A percentile compares a stretch with the other conserved stretches of the same genome.
Conservation (phyloP, 2,113 vertebrate genomes). For the Acanthochromis polyacanthus region DNA sequence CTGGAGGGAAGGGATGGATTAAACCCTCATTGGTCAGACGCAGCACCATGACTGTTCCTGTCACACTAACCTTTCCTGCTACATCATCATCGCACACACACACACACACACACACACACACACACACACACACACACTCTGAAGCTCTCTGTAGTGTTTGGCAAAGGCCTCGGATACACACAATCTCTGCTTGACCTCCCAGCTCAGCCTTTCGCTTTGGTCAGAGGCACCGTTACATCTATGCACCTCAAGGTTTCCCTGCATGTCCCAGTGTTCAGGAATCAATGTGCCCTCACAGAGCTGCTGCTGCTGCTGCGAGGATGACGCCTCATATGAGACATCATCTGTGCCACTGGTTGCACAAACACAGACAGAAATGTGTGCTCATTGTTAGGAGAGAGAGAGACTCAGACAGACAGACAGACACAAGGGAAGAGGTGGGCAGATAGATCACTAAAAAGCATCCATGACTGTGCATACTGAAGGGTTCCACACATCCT, state of each 20-base stretch:
- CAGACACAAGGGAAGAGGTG: conserved; percentile 38
- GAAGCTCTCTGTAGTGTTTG: neutral
- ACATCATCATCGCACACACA: conserved; percentile 28
- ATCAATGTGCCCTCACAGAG: conserved; percentile 47
- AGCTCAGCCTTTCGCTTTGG: conserved; percentile 29
- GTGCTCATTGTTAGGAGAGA: conserved; percentile 18
- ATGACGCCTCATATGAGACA: conserved; percentile 54
- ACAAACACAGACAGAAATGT: conserved; percentile 45
- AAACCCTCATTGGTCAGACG: conserved; percentile 42
- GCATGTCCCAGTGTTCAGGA: conserved; percentile 34
- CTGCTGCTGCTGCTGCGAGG: conserved; percentile 34
- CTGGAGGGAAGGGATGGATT: conserved; percentile 25
- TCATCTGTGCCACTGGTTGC: conserved; percentile 74
- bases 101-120: no score
- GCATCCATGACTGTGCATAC: conserved; percentile 46
- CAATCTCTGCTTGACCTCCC: conserved; percentile 47
- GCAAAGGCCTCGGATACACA: conserved; percentile 24
- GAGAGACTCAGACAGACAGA: conserved; percentile 34
- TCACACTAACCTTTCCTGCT: conserved; percentile 52
- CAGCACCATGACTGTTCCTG: conserved; percentile 44
- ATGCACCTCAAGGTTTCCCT: conserved; percentile 36
- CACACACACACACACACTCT: no score
- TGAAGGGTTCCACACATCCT: conserved; percentile 54
- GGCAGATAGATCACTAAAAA: conserved; percentile 30
- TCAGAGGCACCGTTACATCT: conserved; percentile 31